These are phyloP conservation scores for Picus viridis DNA, from an alignment of 2,797 vertebrate genomes.

Conservation along the genomic window DNA sequence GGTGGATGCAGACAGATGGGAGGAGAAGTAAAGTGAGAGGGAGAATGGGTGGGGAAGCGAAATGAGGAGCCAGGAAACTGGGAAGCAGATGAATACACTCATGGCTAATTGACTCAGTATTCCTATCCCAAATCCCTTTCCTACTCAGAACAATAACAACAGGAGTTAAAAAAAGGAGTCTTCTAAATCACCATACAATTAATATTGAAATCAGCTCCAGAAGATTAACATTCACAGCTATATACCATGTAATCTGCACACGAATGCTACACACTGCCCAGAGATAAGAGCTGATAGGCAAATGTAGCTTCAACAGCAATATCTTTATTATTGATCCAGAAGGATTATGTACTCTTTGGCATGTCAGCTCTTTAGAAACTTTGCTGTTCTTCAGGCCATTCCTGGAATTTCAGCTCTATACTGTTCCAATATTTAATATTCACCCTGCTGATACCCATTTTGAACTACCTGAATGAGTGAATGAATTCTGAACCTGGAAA, in stretches of 20 bases:
- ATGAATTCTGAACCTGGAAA: background rate
- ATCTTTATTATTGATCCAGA: slow-evolving; percentile 1
- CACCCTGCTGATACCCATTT: background rate
- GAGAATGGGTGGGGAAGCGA: background rate
- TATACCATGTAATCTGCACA: background rate
- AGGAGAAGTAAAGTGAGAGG: background rate
- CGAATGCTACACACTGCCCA: background rate
- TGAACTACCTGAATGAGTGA: background rate
- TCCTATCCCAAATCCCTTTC: slow-evolving; percentile 40
- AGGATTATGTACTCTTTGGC: background rate
- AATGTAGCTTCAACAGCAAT: background rate
- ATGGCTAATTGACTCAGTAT: slow-evolving; percentile 14
- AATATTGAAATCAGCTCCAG: slow-evolving; percentile 26
- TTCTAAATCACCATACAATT: slow-evolving; percentile 13
- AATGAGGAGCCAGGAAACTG: background rate
- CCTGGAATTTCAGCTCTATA: background rate
- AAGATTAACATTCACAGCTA: slow-evolving; percentile 14
- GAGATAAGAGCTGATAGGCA: background rate
- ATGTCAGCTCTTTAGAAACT: background rate
- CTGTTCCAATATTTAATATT: background rate
- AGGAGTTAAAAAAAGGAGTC: background rate
- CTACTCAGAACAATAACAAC: slow-evolving; percentile 9
- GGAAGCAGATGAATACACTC: background rate
- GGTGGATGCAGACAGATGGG: background rate
- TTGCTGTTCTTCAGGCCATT: background rate